Percentiles rank a stretch among this genome's conserved stretches.
phyloP scores from a whole-genome alignment of 1,140 invertebrate species.

The Anastatus disparis region DNA sequence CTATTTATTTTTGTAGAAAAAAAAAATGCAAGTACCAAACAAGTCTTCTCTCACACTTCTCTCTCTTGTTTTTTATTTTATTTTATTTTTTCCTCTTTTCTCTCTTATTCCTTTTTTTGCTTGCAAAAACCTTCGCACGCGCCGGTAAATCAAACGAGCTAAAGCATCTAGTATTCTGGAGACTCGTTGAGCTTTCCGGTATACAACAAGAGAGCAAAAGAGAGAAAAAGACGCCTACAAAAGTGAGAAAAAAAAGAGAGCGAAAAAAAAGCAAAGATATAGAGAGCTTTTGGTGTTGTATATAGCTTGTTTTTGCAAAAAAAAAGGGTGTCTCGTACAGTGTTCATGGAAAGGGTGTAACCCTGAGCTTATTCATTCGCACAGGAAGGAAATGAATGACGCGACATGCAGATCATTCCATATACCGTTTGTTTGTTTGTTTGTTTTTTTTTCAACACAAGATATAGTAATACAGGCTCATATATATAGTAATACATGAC shows the following conservation, averaged over 20 bases:
- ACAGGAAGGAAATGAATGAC: conserved; percentile 61
- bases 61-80: neutral
- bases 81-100: too few relatives aligned
- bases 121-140: neutral
- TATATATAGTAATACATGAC: too few relatives aligned
- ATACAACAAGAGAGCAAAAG: conserved; percentile 9
- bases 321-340: conserved; percentile 58
- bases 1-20: conserved; percentile 36
- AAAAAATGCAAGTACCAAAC: too few relatives aligned
- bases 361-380: conserved; percentile 61
- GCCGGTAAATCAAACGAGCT: conserved; percentile 37
- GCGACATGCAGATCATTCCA: conserved; percentile 58
- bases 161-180: conserved; percentile 39
- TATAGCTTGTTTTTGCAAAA: conserved; percentile 40
- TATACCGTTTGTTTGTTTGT: neutral
- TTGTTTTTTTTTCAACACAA: too few relatives aligned
- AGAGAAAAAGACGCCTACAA: neutral
- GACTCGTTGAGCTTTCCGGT: conserved; percentile 57
- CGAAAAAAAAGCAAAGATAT: conserved; percentile 33
- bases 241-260: neutral
- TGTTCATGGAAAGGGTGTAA: conserved; percentile 61
- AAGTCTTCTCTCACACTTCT: conserved; percentile 10
- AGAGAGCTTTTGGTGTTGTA: conserved; percentile 49
- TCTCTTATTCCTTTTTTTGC: too few relatives aligned
- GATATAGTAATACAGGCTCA: too few relatives aligned